phyloP scores from a whole-genome alignment of 2,113 vertebrate genomes.

The Vidua macroura region DNA sequence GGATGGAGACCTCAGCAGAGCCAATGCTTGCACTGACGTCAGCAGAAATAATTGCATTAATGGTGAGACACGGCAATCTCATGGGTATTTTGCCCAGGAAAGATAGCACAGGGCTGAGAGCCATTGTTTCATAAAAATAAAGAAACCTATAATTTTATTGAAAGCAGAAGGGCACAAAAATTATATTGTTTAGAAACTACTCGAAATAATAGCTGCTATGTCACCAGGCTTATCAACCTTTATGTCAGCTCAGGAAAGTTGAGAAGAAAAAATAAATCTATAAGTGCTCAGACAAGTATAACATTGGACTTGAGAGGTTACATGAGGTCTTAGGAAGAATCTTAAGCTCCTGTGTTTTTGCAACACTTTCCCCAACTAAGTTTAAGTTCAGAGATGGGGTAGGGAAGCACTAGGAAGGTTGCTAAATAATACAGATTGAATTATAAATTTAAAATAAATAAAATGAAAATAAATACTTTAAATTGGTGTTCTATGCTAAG shows the following conservation, averaged over 20 bases:
- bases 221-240: slow-evolving; percentile 58
- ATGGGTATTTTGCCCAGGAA: slow-evolving; percentile 22
- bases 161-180: slow-evolving; percentile 66
- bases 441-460: not conserved
- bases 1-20: not conserved
- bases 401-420: not conserved
- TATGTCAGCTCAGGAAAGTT: slow-evolving; percentile 46
- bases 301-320: not conserved
- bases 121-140: slow-evolving; percentile 66
- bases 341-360: slow-evolving; percentile 3
- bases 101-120: not conserved
- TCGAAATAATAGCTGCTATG: slow-evolving; percentile 64
- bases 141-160: slow-evolving; percentile 71
- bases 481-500: not conserved
- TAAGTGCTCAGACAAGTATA: slow-evolving; percentile 54
- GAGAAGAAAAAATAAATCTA: not conserved
- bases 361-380: not conserved
- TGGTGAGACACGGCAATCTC: not conserved
- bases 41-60: slow-evolving; percentile 65
- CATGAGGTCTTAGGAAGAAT: not conserved
- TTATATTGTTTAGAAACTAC: slow-evolving; percentile 69
- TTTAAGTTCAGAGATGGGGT: not conserved
- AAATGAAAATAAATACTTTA: not conserved
- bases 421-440: not conserved
- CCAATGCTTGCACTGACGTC: slow-evolving; percentile 11